Evolutionary conservation across 2,888 invertebrate species (phyloP).

Genomic region (Dorcus parallelipipedus): DNA sequence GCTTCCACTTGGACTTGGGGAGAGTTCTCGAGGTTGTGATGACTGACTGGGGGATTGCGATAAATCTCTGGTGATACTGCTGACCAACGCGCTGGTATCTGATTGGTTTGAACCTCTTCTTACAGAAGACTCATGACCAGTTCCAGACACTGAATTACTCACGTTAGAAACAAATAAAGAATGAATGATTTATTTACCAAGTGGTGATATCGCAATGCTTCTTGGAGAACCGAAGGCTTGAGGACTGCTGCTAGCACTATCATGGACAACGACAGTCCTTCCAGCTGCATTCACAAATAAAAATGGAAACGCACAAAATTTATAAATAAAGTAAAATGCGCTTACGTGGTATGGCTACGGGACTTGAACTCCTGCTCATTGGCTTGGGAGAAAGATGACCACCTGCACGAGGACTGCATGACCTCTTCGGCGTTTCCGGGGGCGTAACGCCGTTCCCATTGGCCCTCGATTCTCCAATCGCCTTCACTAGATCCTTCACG

Average conservation of each 20-base stretch:
- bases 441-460: slow-evolving; percentile 76
- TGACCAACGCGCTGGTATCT: slow-evolving; percentile 61
- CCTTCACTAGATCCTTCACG: slow-evolving; percentile 70
- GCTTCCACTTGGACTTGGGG: slow-evolving; percentile 56
- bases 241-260: slow-evolving; percentile 56
- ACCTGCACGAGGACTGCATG: slow-evolving; percentile 51
- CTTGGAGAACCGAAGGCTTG: slow-evolving; percentile 54
- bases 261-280: slow-evolving; percentile 34
- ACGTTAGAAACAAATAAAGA: background rate
- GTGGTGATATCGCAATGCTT: slow-evolving; percentile 55
- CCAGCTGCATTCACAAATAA: slow-evolving; percentile 14
- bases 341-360: slow-evolving; percentile 58
- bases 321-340: background rate
- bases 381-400: slow-evolving; percentile 49
- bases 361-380: slow-evolving; percentile 58
- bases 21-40: slow-evolving; percentile 51
- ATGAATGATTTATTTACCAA: slow-evolving; percentile 47
- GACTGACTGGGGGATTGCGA: slow-evolving; percentile 58
- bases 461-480: slow-evolving; percentile 70
- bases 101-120: slow-evolving; percentile 57
- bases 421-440: slow-evolving; percentile 62
- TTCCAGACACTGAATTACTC: slow-evolving; percentile 44
- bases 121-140: slow-evolving; percentile 46
- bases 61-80: slow-evolving; percentile 60
- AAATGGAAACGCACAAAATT: background rate